These are phyloP conservation scores for Pristiophorus japonicus DNA, from an alignment of 2,113 vertebrate species.

Conservation along the genomic window DNA sequence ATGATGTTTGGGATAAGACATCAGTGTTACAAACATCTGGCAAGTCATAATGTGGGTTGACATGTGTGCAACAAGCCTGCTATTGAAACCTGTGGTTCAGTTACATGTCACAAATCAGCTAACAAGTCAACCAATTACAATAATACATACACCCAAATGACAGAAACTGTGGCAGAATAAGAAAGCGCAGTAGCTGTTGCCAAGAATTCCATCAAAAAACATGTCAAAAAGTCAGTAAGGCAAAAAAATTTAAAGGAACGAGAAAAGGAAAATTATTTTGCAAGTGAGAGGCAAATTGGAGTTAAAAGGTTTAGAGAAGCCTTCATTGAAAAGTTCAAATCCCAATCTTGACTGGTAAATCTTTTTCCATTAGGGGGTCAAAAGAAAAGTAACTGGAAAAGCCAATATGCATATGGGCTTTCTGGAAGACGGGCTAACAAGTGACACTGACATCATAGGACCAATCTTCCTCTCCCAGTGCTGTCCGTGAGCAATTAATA, in stretches of 20 bases:
- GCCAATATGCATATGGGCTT: not conserved
- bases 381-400: not conserved
- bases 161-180: not conserved
- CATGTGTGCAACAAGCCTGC: not conserved
- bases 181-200: not conserved
- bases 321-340: not conserved
- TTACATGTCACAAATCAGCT: conserved; percentile 23
- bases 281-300: not conserved
- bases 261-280: not conserved
- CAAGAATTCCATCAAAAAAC: conserved; percentile 12
- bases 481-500: not conserved
- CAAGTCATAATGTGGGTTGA: conserved; percentile 11
- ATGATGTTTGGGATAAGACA: not conserved
- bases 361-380: not conserved
- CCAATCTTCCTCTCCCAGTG: not conserved
- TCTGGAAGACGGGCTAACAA: not conserved
- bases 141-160: conserved; percentile 18
- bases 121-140: conserved; percentile 29
- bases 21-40: conserved; percentile 9
- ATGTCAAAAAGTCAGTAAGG: conserved; percentile 10
- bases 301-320: not conserved
- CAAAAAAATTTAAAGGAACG: not conserved
- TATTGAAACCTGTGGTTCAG: conserved; percentile 21
- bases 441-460: not conserved
- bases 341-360: not conserved